Base-by-base conservation (phyloP, 2,888 invertebrate genomes). In the Ectemnius continuus region DNA sequence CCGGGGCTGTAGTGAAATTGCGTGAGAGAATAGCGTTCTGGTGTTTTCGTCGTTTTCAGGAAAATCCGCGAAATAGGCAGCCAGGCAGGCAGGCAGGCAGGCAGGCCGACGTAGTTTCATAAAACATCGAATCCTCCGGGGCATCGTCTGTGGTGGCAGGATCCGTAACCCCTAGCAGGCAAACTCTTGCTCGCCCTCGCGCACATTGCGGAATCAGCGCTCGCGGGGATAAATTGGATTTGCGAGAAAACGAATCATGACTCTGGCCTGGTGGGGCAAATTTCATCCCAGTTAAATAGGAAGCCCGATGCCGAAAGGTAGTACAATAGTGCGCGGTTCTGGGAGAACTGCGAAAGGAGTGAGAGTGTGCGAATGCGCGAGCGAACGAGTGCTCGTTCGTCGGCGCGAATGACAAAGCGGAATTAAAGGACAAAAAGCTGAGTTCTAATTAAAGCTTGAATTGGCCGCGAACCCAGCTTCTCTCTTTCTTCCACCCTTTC, bases 131-230 rank as follows among this genome's bases (percentile, higher is more conserved):
- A 52, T 52, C 52, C 52, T 52, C 52, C 52, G 52, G 52, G 52
- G 52, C 52, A 52, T 52, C 52, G 52, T 52, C 52, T 13, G 16
- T 13, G n/a, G 16, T 16, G 14, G 52, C 52, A 52, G 52, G 14
- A 52, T 52, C n/a, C 16, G 16, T 14, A 75, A 76, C 65, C 70
- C 57, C 48, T 28, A n/a, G 23, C 46, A 59, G 76, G 36, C 65
- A 65, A 76, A 76, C 76, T 76, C 62, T 76, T 59, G 65, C 61
- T 76, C 75, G 75, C 76, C 75, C 75, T 75, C 65, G 76, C 76
- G 70, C 76, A 70, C 76, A 66, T 62, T 75, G 76, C 76, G 76
- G 70, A 59, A n/a, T 68, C 56, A 20, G 3, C 56, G 45, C 45
- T 23, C 28, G 14, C 20, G 48, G 23, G 65, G 36, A 56, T 48